Base-by-base conservation (phyloP, 2,113 vertebrate genomes). In the Myotis yumanensis region DNA sequence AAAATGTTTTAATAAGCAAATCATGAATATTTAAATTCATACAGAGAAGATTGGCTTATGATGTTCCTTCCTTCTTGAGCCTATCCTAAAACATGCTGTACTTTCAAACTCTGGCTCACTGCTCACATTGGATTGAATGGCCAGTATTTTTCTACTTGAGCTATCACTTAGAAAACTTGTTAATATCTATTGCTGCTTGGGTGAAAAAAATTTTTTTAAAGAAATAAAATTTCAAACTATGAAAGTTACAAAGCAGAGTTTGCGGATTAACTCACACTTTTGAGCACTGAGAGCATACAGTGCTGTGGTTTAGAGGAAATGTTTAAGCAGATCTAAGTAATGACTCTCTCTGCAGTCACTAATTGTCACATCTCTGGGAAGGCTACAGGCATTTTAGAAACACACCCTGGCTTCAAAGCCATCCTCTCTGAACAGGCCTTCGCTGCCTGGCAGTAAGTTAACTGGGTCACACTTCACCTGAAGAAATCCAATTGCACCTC, bases 11-110 rank as follows among this genome's bases (percentile, higher is more conserved):
- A 95, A 94, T 94, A 96, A 96, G 62, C 15, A 95, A 83, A 82
- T 83, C 43, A 86, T 97, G 85, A 96, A 91, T 96, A 96, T 89
- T 95, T 96, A 92, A 94, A 75, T 11, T 95, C 51, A 54, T 77
- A 66, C 52, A 64, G 83, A 89, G 64, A 81, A 87, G 37, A 85
- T 40, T 89, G 84, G 75, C 62, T 86, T 76, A 86, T 82, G 88
- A 90, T 30, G 12, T 66, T 72, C 59, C 43, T 86, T 52, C 15
- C 18, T 94, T 43, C 52, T 90, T 57, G 46, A 93, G 18, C 83
- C 5, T 73, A 92, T 18, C 35, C 48, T 93, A 77, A 92, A 93
- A 82, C 79, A 57, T 28, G 8, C 22, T 35, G 22, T 37, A 71
- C 28, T 86, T 94, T 89, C 51, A n/a, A 81, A 64, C n/a, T 76